phyloP scores from a whole-genome alignment of 2,113 vertebrate species.

The Xiphias gladius region DNA sequence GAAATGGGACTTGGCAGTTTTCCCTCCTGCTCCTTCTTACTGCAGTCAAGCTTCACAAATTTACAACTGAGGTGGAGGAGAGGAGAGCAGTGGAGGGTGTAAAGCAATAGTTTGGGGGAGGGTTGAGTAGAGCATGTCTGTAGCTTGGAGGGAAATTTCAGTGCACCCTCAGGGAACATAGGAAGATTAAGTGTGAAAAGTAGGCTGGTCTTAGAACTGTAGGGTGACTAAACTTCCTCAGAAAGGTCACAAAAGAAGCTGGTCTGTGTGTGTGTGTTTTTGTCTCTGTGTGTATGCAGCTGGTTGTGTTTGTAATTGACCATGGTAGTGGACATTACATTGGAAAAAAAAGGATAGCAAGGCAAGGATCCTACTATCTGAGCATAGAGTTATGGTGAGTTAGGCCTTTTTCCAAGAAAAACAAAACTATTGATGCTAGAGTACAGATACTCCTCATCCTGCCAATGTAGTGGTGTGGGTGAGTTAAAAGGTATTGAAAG shows the following conservation, averaged over 20 bases:
- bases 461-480: not conserved
- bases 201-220: slow-evolving; percentile 58
- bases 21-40: slow-evolving; percentile 42
- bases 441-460: not conserved
- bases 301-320: slow-evolving; percentile 55
- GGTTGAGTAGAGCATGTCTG: slow-evolving; percentile 42
- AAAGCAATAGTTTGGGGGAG: slow-evolving; percentile 51
- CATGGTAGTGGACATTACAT: slow-evolving; percentile 58
- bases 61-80: slow-evolving; percentile 42
- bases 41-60: slow-evolving; percentile 66
- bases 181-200: slow-evolving; percentile 75
- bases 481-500: slow-evolving; percentile 28
- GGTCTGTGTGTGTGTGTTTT: slow-evolving; percentile 15
- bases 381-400: slow-evolving; percentile 55
- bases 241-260: slow-evolving; percentile 63
- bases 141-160: slow-evolving; percentile 62
- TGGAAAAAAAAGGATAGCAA: slow-evolving; percentile 38
- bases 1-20: slow-evolving; percentile 33
- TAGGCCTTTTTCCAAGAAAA: slow-evolving; percentile 29
- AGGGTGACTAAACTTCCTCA: slow-evolving; percentile 60
- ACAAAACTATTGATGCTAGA: not conserved
- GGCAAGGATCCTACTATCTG: slow-evolving; percentile 28
- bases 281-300: slow-evolving; percentile 24
- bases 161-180: slow-evolving; percentile 55
- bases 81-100: slow-evolving; percentile 51